A percentile compares a stretch with the other conserved stretches of the same genome.
Evolutionary conservation across 37 sponge, comb jelly and placozoan genomes (phyloP).

Genomic region (Hexactinellida sp.): DNA sequence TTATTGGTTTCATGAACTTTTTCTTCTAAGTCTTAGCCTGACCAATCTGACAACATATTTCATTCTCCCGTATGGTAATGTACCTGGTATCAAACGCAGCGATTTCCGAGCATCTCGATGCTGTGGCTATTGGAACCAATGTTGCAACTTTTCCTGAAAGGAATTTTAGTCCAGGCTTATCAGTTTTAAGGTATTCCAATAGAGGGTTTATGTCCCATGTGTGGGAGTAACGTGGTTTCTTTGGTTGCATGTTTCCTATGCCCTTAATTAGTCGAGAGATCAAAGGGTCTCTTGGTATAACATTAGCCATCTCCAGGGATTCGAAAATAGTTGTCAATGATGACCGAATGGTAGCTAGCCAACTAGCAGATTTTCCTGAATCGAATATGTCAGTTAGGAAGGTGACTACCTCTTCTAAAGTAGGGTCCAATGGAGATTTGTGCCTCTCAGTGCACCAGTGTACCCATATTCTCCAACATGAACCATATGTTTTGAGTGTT

Average conservation of each 20-base stretch:
- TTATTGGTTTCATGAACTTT: no score
- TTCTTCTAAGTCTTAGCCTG: background rate
- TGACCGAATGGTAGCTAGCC: background rate
- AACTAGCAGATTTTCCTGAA: no score
- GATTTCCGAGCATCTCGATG: background rate
- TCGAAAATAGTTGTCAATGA: background rate
- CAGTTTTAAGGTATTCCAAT: background rate
- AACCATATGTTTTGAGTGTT: background rate
- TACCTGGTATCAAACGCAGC: background rate
- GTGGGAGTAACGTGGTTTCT: background rate
- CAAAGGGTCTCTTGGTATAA: background rate
- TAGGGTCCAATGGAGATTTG: background rate
- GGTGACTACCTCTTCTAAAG: background rate
- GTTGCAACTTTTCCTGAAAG: background rate
- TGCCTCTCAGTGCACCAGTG: background rate
- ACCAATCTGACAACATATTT: background rate
- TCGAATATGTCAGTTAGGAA: background rate
- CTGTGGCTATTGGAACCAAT: background rate
- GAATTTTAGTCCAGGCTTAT: background rate
- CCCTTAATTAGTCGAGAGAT: background rate
- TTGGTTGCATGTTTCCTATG: background rate
- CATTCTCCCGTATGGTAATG: background rate
- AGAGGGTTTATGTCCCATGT: conserved; percentile 10
- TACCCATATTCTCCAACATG: background rate
- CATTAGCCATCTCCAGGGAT: background rate